phyloP scores from a whole-genome alignment of 2,888 invertebrate species.

The Caenorhabditis parvicauda region DNA sequence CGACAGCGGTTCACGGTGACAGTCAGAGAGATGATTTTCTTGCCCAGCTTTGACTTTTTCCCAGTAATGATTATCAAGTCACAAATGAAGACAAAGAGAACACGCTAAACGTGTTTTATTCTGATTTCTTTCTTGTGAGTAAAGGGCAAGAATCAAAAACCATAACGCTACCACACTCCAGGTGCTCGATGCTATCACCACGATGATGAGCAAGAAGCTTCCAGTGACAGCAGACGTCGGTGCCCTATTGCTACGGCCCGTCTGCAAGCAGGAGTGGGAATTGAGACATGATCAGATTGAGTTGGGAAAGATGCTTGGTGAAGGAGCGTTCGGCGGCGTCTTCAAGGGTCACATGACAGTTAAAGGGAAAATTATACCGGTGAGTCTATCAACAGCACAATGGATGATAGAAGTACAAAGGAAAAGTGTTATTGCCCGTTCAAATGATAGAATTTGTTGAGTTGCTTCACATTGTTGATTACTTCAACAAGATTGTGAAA shows the following conservation, averaged over 20 bases:
- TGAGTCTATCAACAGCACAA: no score
- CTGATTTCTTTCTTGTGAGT: no score
- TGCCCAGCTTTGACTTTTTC: no score
- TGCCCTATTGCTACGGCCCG: constrained; percentile 36
- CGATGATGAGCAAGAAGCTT: constrained; percentile 3
- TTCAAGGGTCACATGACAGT: constrained; percentile 28
- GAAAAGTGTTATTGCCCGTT: no score
- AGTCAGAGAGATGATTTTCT: no score
- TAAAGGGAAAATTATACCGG: constrained; percentile 18
- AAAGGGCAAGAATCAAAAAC: not conserved
- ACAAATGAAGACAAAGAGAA: constrained; percentile 8
- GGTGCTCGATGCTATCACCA: not conserved
- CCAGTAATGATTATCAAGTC: no score
- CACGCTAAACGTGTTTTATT: constrained; percentile 8
- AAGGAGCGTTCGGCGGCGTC: constrained; percentile 49
- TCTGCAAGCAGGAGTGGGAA: constrained; percentile 46
- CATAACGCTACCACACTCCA: not conserved
- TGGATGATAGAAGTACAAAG: no score
- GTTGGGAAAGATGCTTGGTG: constrained; percentile 43
- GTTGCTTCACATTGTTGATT: not conserved
- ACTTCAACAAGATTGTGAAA: no score
- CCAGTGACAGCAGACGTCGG: constrained; percentile 31
- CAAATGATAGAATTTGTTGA: not conserved
- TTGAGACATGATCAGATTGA: constrained; percentile 34
- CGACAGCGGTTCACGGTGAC: no score